These are phyloP conservation scores for Stichodactyla mertensii DNA, from an alignment of 64 coral and sea anemone species.

Conservation along the genomic window DNA sequence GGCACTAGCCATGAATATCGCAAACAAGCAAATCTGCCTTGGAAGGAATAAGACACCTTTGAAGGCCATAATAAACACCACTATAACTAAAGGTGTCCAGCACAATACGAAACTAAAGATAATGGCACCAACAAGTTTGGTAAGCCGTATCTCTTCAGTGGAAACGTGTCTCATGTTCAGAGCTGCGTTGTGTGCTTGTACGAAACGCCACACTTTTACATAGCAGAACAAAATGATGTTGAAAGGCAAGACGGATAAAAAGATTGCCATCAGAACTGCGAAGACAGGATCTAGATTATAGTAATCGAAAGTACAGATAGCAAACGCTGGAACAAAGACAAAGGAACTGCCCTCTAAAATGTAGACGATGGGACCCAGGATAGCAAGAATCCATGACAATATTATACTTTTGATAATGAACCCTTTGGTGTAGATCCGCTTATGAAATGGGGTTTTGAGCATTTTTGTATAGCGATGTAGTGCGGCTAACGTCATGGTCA, in stretches of 20 bases:
- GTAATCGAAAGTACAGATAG: slow-evolving; percentile 16
- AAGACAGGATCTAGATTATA: neutral
- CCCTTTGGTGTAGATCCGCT: neutral
- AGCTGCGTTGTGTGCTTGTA: neutral
- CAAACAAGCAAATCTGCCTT: slow-evolving; percentile 1
- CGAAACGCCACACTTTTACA: slow-evolving; percentile 5
- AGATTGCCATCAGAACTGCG: neutral
- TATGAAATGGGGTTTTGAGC: slow-evolving; percentile 1
- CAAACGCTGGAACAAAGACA: slow-evolving; percentile 17
- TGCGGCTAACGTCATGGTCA: slow-evolving; percentile 13
- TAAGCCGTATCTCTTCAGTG: neutral
- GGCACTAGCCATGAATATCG: neutral
- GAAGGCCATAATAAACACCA: neutral
- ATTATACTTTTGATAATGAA: slow-evolving; percentile 5
- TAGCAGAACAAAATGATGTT: neutral
- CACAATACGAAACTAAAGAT: neutral
- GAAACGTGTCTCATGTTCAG: neutral
- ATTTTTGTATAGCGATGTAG: slow-evolving; percentile 24
- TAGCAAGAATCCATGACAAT: neutral
- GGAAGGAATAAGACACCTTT: neutral
- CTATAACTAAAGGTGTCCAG: slow-evolving; percentile 2
- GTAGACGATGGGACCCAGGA: neutral
- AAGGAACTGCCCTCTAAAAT: slow-evolving; percentile 9
- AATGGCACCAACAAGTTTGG: neutral
- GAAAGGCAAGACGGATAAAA: neutral